phyloP scores from a whole-genome alignment of 2,888 invertebrate species.

The Scaptomyza reducta region DNA sequence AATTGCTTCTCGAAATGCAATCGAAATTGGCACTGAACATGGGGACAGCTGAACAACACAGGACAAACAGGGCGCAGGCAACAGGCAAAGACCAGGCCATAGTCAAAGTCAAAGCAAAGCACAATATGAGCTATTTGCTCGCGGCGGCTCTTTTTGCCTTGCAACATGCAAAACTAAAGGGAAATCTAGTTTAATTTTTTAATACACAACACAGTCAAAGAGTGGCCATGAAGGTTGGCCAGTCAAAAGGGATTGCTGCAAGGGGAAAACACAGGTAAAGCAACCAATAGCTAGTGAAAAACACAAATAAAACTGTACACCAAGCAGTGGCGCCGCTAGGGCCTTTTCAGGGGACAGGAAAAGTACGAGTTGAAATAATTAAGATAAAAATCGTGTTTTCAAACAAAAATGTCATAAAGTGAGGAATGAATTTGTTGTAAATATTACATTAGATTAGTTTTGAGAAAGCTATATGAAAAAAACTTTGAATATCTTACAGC shows the following conservation, averaged over 20 bases:
- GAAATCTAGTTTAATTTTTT: conserved; percentile 80
- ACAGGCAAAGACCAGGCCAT: conserved; percentile 23
- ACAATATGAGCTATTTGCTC: conserved; percentile 65
- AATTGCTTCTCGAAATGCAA: conserved; percentile 75
- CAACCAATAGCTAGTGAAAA: conserved; percentile 1
- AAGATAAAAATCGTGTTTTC: too few species aligned
- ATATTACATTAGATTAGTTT: too few species aligned
- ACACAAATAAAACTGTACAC: neutral
- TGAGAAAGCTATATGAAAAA: too few species aligned
- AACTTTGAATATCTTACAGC: too few species aligned
- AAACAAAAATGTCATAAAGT: too few species aligned
- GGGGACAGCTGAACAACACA: conserved; percentile 14
- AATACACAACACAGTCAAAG: conserved; percentile 67
- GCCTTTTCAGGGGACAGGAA: too few species aligned
- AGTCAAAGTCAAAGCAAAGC: conserved; percentile 63
- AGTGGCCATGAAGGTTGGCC: conserved; percentile 30
- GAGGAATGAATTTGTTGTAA: too few species aligned
- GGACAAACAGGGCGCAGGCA: conserved; percentile 13
- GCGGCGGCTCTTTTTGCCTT: conserved; percentile 55
- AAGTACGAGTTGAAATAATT: too few species aligned
- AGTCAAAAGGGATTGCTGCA: conserved; percentile 1
- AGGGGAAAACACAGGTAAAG: conserved; percentile 6
- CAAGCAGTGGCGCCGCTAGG: conserved; percentile 7
- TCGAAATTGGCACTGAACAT: conserved; percentile 66
- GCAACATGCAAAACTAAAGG: conserved; percentile 71